phyloP scores from a whole-genome alignment of 2,888 invertebrate genomes.

The Tenthredo scrophulariae region DNA sequence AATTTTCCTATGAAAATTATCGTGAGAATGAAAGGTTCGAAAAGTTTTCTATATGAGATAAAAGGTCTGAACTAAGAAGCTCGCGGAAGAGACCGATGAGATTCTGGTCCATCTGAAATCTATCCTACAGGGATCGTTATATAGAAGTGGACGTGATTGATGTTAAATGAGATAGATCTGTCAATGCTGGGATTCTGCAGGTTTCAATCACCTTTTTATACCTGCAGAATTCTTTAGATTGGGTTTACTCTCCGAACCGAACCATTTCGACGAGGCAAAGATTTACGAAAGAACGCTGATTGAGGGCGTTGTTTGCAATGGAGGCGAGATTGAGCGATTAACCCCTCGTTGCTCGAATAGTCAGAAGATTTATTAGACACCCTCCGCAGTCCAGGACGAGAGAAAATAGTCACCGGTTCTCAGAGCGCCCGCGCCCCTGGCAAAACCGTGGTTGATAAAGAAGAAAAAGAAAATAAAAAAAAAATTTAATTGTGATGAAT shows the following conservation, averaged over 20 bases:
- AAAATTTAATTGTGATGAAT: slow-evolving; percentile 24
- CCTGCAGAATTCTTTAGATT: slow-evolving; percentile 35
- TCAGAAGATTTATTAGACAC: slow-evolving; percentile 38
- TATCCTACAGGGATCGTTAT: slow-evolving; percentile 5
- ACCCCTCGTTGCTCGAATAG: slow-evolving; percentile 38
- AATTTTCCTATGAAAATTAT: neutral
- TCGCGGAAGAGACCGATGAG: neutral
- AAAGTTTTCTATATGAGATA: neutral
- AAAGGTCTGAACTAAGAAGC: neutral
- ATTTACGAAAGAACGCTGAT: slow-evolving; percentile 41
- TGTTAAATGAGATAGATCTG: slow-evolving; percentile 50
- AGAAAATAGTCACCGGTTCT: neutral
- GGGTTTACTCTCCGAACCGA: slow-evolving; percentile 22
- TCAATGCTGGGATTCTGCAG: slow-evolving; percentile 25
- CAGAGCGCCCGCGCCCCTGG: neutral
- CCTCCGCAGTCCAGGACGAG: neutral
- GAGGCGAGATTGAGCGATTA: slow-evolving; percentile 47
- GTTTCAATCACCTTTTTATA: slow-evolving; percentile 34
- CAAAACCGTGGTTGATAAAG: neutral
- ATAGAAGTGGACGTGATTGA: slow-evolving; percentile 42
- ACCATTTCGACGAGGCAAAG: slow-evolving; percentile 26
- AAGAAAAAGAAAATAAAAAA: neutral
- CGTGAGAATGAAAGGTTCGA: no score
- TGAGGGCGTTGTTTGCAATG: slow-evolving; percentile 44
- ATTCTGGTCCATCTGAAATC: slow-evolving; percentile 43